Conservation (phyloP, 2,888 invertebrate species). For the Cetonia aurata region DNA sequence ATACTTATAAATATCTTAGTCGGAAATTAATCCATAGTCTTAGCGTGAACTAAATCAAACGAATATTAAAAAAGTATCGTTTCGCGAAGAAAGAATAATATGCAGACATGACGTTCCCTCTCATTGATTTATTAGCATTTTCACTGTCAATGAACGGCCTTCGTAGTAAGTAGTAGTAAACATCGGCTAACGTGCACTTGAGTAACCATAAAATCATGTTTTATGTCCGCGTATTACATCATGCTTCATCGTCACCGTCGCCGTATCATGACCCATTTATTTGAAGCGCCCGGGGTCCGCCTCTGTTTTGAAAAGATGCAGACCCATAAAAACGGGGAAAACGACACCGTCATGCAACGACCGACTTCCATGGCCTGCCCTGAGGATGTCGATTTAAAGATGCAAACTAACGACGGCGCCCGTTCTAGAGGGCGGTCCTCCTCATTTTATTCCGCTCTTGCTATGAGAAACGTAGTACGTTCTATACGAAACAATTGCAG, state of each 20-base stretch:
- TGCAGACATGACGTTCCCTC: constrained; percentile 1
- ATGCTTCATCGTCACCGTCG: constrained; percentile 50
- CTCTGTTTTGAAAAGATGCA: constrained; percentile 27
- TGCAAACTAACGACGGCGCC: constrained; percentile 34
- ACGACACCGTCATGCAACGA: constrained; percentile 26
- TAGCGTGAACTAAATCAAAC: too few relatives aligned
- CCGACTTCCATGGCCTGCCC: neutral
- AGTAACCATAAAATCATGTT: constrained; percentile 65
- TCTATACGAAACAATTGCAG: constrained; percentile 27
- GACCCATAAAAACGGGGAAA: constrained; percentile 25
- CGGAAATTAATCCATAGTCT: too few relatives aligned
- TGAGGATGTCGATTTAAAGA: constrained; percentile 33
- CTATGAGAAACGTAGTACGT: neutral
- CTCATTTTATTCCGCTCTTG: constrained; percentile 17
- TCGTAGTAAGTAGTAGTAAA: constrained; percentile 57
- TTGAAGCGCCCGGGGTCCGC: constrained; percentile 1
- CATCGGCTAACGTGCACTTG: constrained; percentile 63
- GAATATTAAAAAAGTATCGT: too few relatives aligned
- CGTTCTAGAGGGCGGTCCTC: constrained; percentile 19
- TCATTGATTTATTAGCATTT: constrained; percentile 56
- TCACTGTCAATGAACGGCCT: constrained; percentile 66
- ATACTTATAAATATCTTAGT: too few relatives aligned
- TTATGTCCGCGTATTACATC: constrained; percentile 63
- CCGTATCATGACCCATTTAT: constrained; percentile 60
- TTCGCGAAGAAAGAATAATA: too few relatives aligned